Conservation (phyloP, 2,797 vertebrate species). For the Poliocrania exsul region DNA sequence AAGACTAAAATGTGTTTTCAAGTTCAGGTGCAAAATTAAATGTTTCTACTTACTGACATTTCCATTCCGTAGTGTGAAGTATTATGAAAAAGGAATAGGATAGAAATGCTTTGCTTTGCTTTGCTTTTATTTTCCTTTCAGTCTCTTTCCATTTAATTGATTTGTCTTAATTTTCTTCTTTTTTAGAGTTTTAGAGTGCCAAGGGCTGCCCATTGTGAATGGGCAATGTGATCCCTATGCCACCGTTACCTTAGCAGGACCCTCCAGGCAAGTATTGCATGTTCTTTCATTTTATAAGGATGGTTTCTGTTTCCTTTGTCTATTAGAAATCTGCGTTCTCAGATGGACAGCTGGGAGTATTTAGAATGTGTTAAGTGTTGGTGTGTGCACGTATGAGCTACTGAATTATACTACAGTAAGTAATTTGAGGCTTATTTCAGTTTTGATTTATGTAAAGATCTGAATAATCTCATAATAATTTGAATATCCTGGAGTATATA, state of each 20-base stretch:
- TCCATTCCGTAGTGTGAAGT: not conserved
- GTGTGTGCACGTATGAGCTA: not conserved
- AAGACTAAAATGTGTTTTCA: not conserved
- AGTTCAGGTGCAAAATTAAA: not conserved
- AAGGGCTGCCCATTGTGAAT: slow-evolving; percentile 95
- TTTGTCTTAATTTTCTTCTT: not conserved
- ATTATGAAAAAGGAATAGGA: not conserved
- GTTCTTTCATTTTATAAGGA: not conserved
- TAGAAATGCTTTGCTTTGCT: not conserved
- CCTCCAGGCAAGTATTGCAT: slow-evolving; percentile 85
- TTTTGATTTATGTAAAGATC: slow-evolving; percentile 29
- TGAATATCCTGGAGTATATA: slow-evolving; percentile 3
- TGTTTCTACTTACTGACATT: not conserved
- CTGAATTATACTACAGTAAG: not conserved
- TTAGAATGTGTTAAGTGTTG: not conserved
- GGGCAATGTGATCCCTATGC: slow-evolving; percentile 98
- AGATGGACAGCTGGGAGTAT: not conserved
- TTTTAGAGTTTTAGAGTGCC: slow-evolving; percentile 93
- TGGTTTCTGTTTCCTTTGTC: not conserved
- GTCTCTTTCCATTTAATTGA: not conserved
- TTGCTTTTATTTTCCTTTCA: not conserved
- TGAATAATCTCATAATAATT: slow-evolving; percentile 25
- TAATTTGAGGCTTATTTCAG: slow-evolving; percentile 23
- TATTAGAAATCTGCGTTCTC: not conserved
- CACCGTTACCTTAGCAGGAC: slow-evolving; percentile 91